A percentile compares a stretch with the other conserved stretches of the same genome.
Evolutionary conservation across 2,113 vertebrate species (phyloP).

Genomic region (Gnathonemus echidnorhynchus): DNA sequence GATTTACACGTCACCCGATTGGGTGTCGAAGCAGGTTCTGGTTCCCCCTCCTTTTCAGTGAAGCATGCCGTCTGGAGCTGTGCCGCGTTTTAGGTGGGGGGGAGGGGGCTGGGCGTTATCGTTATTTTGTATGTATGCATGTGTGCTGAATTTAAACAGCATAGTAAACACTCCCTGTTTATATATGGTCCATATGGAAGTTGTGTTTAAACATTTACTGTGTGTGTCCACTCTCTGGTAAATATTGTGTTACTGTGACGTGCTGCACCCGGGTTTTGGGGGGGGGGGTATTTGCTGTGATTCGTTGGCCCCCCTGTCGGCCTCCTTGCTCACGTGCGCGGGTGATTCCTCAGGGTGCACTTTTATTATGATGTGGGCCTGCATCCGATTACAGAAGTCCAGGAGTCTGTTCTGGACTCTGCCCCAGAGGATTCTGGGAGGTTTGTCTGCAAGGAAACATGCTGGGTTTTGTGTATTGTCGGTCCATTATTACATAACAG

Average conservation of each 20-base stretch:
- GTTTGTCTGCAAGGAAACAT: neutral
- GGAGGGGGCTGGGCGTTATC: neutral
- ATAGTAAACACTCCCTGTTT: slow-evolving; percentile 4
- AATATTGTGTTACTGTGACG: slow-evolving; percentile 15
- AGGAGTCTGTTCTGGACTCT: neutral
- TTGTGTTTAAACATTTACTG: slow-evolving; percentile 13
- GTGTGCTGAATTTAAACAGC: neutral
- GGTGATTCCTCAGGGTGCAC: too few species aligned
- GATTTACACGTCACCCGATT: neutral
- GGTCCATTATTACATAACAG: neutral
- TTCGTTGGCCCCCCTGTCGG: neutral
- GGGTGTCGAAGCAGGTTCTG: neutral
- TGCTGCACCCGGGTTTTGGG: neutral
- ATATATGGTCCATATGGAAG: slow-evolving; percentile 11
- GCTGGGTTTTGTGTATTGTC: neutral
- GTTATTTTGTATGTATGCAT: neutral
- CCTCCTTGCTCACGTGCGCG: neutral
- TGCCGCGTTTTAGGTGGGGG: neutral
- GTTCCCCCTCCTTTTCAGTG: neutral
- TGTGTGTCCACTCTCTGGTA: slow-evolving; percentile 4
- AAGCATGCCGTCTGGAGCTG: neutral
- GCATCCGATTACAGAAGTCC: neutral
- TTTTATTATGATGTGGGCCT: too few species aligned
- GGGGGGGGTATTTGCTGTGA: neutral
- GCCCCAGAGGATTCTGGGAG: neutral